Base-by-base conservation (phyloP, 2,888 invertebrate genomes). In the Sphecodes monilicornis region DNA sequence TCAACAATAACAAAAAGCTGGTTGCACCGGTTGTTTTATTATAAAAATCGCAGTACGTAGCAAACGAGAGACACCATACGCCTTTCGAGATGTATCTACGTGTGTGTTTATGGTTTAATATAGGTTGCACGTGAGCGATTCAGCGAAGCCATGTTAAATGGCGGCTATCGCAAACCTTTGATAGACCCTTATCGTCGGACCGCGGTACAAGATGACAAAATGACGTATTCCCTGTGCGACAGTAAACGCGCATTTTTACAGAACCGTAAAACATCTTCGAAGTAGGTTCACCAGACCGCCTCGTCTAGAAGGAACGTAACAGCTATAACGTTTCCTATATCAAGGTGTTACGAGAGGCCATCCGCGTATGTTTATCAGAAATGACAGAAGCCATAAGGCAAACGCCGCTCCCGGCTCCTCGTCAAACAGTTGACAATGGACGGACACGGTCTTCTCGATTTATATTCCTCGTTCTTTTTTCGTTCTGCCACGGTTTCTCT, bases 301-400 rank as follows among this genome's bases (percentile, higher is more conserved):
- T 13, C 50, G 71, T 78, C 66, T 66, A 75, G 73, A 69, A 69
- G 69, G 32, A 54, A n/a, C 29, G 32, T 60, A 43, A 57, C 22
- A 57, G 39, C 80, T 43, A 75, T 83, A 86, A 87, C 81, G 78
- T 82, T 70, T 43, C 75, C 77, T 57, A 57, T 84, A 84, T 86
- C 79, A 76, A 69, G 76, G 66, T 50, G 73, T 78, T 82, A 76
- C 78, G 80, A 84, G 83, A 57, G 26, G 29, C 72, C 78, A 72
- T 83, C 50, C 70, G 36, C 75, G 71, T 73, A 79, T 90, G 86
- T 89, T 90, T 90, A 88, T 86, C 75, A 79, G 81, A 81, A 88
- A 88, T 80, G 87, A 84, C 87, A 76, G 80, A 86, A 85, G 86
- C 77, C 84, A 87, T 89, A 88, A 90, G 86, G 85, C 85, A 89